Conservation (phyloP, 2,888 invertebrate species). For the Coelopa pilipes region DNA sequence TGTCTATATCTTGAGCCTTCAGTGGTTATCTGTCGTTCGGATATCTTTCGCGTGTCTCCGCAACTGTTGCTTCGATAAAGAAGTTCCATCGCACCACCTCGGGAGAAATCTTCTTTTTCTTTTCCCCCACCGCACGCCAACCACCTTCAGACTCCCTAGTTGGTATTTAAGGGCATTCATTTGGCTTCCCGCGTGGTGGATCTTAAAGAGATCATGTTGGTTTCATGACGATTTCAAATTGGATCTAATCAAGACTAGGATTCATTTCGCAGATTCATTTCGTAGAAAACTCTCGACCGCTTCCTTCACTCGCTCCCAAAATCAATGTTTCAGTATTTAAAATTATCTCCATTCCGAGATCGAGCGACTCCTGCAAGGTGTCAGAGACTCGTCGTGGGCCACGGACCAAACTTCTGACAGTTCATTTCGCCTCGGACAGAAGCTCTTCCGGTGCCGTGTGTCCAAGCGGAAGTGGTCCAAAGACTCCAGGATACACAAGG, state of each 20-base stretch:
- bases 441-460: conserved; percentile 9
- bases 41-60: background rate
- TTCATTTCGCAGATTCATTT: too few relatives aligned
- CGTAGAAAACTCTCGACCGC: too few relatives aligned
- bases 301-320: background rate
- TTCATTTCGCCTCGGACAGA: background rate
- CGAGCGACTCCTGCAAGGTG: conserved; percentile 4
- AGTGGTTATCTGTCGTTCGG: too few relatives aligned
- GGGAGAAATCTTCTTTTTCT: background rate
- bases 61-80: background rate
- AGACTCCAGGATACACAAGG: background rate
- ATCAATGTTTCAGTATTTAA: background rate
- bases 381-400: background rate
- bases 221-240: too few relatives aligned
- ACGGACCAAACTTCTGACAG: conserved; percentile 9
- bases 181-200: too few relatives aligned
- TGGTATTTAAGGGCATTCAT: too few relatives aligned
- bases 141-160: too few relatives aligned
- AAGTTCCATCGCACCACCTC: background rate
- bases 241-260: too few relatives aligned
- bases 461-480: background rate
- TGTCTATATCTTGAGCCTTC: too few relatives aligned
- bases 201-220: too few relatives aligned
- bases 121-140: background rate
- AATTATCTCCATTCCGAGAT: conserved; percentile 7